phyloP scores from a whole-genome alignment of 2,797 vertebrate genomes.

The Salarias fasciatus region DNA sequence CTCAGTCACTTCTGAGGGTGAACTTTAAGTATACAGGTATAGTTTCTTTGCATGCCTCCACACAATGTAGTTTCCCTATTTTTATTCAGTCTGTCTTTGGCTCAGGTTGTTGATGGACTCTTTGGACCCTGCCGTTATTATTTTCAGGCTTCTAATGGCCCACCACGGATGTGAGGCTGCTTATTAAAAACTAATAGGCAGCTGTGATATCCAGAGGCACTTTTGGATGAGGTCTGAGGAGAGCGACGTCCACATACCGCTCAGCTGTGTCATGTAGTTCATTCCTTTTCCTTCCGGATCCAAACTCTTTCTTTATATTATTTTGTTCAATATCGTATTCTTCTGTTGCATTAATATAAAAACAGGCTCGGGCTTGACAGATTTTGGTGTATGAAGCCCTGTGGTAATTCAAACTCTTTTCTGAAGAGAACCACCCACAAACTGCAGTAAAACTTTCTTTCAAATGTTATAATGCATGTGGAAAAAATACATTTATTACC shows the following conservation, averaged over 20 bases:
- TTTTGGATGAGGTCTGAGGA: constrained; percentile 41
- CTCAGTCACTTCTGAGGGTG: too few relatives aligned
- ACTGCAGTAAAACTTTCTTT: constrained; percentile 10
- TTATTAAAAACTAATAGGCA: constrained; percentile 62
- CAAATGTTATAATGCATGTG: neutral
- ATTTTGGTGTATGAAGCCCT: neutral
- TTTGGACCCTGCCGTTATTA: constrained; percentile 46
- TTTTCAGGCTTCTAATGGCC: constrained; percentile 51
- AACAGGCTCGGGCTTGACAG: neutral
- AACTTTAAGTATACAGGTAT: too few relatives aligned
- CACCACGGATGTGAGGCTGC: constrained; percentile 45
- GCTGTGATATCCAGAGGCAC: constrained; percentile 47
- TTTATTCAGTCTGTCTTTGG: constrained; percentile 19
- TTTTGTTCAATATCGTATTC: neutral
- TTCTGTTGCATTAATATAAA: too few relatives aligned
- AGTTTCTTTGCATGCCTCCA: constrained; percentile 5
- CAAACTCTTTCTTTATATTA: constrained; percentile 4
- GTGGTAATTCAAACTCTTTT: neutral
- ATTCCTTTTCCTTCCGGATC: constrained; percentile 10
- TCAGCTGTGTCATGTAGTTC: constrained; percentile 8
- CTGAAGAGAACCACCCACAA: constrained; percentile 13
- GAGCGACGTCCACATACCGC: constrained; percentile 34
- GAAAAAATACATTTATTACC: neutral
- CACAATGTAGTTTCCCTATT: constrained; percentile 32
- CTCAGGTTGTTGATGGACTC: constrained; percentile 32